A percentile compares a stretch with the other conserved stretches of the same genome.
phyloP scores from a whole-genome alignment of 2,797 vertebrate genomes.

The Bryconaethiops microstoma region DNA sequence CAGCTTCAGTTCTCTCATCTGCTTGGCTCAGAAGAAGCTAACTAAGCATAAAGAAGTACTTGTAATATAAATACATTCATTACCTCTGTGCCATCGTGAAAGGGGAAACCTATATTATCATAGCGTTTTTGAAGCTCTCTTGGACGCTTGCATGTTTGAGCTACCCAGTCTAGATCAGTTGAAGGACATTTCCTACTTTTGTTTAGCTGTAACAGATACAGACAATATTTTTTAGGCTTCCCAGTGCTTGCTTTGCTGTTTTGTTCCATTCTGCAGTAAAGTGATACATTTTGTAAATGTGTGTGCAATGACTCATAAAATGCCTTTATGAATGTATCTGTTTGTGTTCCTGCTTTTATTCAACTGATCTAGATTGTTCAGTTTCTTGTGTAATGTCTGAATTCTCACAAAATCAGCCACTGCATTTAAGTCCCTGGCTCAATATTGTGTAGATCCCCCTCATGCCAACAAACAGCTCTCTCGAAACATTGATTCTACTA shows the following conservation, averaged over 20 bases:
- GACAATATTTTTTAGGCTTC: slow-evolving; percentile 2
- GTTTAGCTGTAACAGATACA: neutral
- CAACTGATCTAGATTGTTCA: neutral
- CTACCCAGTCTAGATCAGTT: neutral
- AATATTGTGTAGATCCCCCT: too few relatives aligned
- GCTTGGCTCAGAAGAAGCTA: slow-evolving; percentile 37
- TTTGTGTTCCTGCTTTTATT: neutral
- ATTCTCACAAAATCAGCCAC: too few relatives aligned
- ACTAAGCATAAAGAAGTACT: slow-evolving; percentile 42
- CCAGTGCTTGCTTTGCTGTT: neutral
- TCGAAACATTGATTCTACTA: too few relatives aligned
- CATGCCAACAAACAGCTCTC: too few relatives aligned
- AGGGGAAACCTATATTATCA: slow-evolving; percentile 2
- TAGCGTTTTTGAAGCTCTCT: slow-evolving; percentile 5
- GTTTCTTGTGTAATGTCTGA: neutral
- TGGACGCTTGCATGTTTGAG: slow-evolving; percentile 6
- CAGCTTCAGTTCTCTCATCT: slow-evolving; percentile 42
- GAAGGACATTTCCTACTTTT: neutral
- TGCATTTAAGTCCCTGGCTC: too few relatives aligned
- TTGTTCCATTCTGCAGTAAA: neutral
- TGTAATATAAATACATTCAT: slow-evolving; percentile 27
- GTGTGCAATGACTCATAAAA: neutral
- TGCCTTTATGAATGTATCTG: neutral
- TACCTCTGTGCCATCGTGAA: slow-evolving; percentile 10
- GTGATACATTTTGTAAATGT: too few relatives aligned